Percentiles rank a stretch among this genome's conserved stretches.
phyloP scores from a whole-genome alignment of 2,113 vertebrate species.

The Lophotis ruficrista region DNA sequence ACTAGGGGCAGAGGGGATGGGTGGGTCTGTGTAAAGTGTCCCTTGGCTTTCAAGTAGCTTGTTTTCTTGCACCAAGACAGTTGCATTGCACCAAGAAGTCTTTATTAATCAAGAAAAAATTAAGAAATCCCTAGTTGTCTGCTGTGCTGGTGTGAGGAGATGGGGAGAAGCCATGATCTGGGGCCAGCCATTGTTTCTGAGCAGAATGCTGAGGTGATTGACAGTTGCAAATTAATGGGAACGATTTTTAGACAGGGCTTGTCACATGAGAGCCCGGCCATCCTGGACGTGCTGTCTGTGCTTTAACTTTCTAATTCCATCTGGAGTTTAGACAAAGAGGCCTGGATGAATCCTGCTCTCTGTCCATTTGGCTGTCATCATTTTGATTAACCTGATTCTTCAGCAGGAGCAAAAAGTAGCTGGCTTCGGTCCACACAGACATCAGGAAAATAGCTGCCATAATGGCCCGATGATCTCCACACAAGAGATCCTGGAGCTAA shows the following conservation, averaged over 20 bases:
- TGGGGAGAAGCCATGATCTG: conserved; percentile 1
- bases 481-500: conserved; percentile 27
- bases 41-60: background rate
- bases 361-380: conserved; percentile 48
- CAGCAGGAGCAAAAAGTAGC: conserved; percentile 50
- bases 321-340: conserved; percentile 57
- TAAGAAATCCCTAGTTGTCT: conserved; percentile 6
- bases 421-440: conserved; percentile 10
- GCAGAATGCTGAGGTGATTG: conserved; percentile 60
- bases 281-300: conserved; percentile 35
- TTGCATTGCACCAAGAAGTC: background rate
- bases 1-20: background rate
- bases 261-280: conserved; percentile 33
- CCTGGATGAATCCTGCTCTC: conserved; percentile 55
- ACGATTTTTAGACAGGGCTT: conserved; percentile 46
- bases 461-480: conserved; percentile 15
- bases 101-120: conserved; percentile 27
- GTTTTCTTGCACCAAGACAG: background rate
- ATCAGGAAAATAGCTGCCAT: conserved; percentile 47
- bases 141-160: background rate
- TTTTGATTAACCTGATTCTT: conserved; percentile 70
- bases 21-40: background rate
- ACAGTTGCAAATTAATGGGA: conserved; percentile 60
- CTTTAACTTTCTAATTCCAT: conserved; percentile 63
- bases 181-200: conserved; percentile 39